Conservation (phyloP, 2,888 invertebrate species). For the Ferrisia virgata region DNA sequence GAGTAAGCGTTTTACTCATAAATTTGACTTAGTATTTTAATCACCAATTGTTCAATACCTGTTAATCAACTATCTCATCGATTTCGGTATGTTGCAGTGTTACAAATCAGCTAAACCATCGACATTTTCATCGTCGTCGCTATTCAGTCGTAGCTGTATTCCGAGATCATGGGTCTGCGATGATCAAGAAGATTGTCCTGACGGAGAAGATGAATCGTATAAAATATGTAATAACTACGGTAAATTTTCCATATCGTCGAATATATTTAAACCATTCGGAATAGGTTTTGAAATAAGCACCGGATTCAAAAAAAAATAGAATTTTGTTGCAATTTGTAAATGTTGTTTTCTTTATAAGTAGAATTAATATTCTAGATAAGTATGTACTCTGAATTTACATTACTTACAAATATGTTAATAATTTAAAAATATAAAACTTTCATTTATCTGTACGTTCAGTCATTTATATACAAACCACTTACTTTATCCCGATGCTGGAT, state of each 20-base stretch:
- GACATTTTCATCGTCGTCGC: conserved; percentile 26
- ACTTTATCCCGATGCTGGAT: neutral
- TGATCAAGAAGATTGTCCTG: conserved; percentile 53
- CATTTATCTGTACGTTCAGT: neutral
- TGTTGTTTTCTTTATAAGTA: neutral
- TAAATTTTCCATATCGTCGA: conserved; percentile 31
- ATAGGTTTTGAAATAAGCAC: conserved; percentile 42
- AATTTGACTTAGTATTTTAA: neutral
- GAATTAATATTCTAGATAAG: neutral
- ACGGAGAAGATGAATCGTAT: conserved; percentile 52
- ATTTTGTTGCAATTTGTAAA: neutral
- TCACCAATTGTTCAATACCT: neutral
- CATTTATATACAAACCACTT: neutral
- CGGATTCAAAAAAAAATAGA: conserved; percentile 34
- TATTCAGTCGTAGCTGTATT: conserved; percentile 50
- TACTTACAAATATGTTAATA: neutral
- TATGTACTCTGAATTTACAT: no score
- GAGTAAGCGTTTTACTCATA: conserved; percentile 46
- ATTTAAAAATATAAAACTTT: neutral
- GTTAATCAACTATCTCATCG: neutral
- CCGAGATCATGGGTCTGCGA: conserved; percentile 54
- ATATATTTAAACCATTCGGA: conserved; percentile 37
- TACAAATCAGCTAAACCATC: conserved; percentile 42
- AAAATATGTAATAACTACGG: conserved; percentile 34
- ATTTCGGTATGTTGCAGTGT: conserved; percentile 38